phyloP scores from a whole-genome alignment of 2,888 invertebrate species.

The Ametastegia equiseti region DNA sequence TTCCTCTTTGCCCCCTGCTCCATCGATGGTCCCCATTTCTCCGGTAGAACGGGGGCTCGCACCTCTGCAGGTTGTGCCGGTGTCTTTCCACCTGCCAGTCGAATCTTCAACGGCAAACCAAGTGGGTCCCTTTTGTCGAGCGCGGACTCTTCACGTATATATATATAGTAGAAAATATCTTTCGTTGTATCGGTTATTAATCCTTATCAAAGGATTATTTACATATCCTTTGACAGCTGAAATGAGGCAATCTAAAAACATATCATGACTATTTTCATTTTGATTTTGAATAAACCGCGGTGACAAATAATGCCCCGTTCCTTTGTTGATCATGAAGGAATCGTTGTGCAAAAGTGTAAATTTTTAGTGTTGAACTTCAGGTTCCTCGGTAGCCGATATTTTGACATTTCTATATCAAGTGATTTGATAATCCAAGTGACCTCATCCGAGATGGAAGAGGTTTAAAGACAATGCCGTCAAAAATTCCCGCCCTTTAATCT shows the following conservation, averaged over 20 bases:
- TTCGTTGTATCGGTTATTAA: no score
- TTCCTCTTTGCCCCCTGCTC: not conserved
- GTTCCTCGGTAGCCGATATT: not conserved
- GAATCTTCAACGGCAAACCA: slow-evolving; percentile 70
- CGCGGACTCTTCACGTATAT: slow-evolving; percentile 48
- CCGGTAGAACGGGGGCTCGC: slow-evolving; percentile 64
- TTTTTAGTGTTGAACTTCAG: not conserved
- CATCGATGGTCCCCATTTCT: slow-evolving; percentile 49
- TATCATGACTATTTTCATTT: not conserved
- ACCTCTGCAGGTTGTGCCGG: slow-evolving; percentile 71
- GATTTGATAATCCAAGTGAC: no score
- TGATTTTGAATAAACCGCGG: not conserved
- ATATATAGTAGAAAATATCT: no score
- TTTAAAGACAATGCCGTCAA: slow-evolving; percentile 16
- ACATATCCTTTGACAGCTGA: not conserved
- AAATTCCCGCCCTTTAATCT: not conserved
- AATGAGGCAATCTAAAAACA: not conserved
- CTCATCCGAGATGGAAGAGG: not conserved
- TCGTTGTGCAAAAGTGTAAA: not conserved
- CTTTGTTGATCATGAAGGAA: not conserved
- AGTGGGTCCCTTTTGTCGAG: slow-evolving; percentile 61
- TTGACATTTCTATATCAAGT: not conserved
- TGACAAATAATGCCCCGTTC: no score
- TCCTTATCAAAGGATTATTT: not conserved
- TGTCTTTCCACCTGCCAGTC: slow-evolving; percentile 75